Evolutionary conservation across 2,797 vertebrate species (phyloP).

Genomic region (Gorsachius magnificus): DNA sequence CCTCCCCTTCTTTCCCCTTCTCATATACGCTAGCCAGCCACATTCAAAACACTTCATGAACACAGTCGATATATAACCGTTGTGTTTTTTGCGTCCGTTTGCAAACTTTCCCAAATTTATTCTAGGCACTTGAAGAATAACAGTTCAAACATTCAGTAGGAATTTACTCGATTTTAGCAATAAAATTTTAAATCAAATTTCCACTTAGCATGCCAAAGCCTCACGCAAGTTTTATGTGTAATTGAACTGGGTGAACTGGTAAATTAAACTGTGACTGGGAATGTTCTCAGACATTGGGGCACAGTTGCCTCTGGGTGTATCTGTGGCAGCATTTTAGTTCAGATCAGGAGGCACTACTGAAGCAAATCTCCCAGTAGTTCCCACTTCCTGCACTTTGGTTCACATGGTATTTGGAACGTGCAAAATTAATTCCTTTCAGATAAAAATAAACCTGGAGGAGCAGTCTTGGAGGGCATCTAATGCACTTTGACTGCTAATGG

Average conservation of each 20-base stretch:
- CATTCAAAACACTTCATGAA: not conserved
- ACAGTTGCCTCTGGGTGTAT: not conserved
- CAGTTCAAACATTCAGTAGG: slow-evolving; percentile 15
- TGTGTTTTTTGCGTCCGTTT: not conserved
- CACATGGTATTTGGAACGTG: slow-evolving; percentile 42
- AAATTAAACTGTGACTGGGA: slow-evolving; percentile 22
- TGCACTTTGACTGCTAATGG: slow-evolving; percentile 25
- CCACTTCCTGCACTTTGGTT: slow-evolving; percentile 36
- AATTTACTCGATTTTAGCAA: slow-evolving; percentile 36
- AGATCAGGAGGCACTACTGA: not conserved
- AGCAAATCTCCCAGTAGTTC: slow-evolving; percentile 19
- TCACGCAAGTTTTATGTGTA: slow-evolving; percentile 17
- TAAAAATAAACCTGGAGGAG: slow-evolving; percentile 52
- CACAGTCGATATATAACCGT: not conserved
- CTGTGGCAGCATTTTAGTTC: not conserved
- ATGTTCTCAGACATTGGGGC: not conserved
- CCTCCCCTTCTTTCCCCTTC: not conserved
- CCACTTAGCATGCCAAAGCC: not conserved
- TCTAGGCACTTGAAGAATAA: slow-evolving; percentile 6
- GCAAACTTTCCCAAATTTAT: slow-evolving; percentile 39
- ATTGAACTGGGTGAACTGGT: slow-evolving; percentile 20
- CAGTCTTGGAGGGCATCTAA: not conserved
- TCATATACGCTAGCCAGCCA: not conserved
- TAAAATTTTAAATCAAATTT: slow-evolving; percentile 37
- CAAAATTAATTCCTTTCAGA: slow-evolving; percentile 49